Base-by-base conservation (phyloP, 1,140 invertebrate genomes). In the Drosophila subpulchrella region DNA sequence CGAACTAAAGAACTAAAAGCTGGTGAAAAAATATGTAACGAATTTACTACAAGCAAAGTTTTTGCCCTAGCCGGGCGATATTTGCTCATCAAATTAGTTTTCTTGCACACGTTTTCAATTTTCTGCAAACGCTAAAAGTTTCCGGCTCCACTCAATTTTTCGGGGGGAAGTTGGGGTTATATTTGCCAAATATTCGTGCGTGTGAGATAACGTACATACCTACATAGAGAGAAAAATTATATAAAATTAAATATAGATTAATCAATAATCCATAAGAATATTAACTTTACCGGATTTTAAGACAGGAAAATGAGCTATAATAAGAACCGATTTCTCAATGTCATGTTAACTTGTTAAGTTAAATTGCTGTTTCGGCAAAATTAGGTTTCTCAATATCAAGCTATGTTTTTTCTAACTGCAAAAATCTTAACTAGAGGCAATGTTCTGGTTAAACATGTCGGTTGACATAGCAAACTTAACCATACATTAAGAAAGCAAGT, bases 21-120 rank as follows among this genome's bases (percentile, higher is more conserved):
- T n/a, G 20, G n/a, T 13, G 24, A 17, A 67, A 51, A 68, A 41
- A 51, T 42, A 51, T 51, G 60, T 67, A 51, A 66, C 47, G 15
- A 68, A 66, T 59, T 44, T 71, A 59, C 66, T 59, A 47, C 55
- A 60, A 60, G 47, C 34, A 20, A 53, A 67, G 46, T 65, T 67
- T 65, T 51, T n/a, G 24, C 56, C 30, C 39, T 44, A 42, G 60
- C 17, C 36, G 8, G 20, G n/a, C 39, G 55, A 80, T 88, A 89
- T 88, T 89, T 83, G 73, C 68, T 50, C 76, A 80, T 80, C 63
- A 81, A 89, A 88, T 88, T 89, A 89, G 84, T 83, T 89, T 84
- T 67, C 73, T 71, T 59, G 65, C 75, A 88, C 80, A 88, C 84
- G 80, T 88, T 88, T 88, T 71, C 80, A 88, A 89, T 89, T 88